Base-by-base conservation (phyloP, 2,113 vertebrate genomes). In the Pimephales promelas region DNA sequence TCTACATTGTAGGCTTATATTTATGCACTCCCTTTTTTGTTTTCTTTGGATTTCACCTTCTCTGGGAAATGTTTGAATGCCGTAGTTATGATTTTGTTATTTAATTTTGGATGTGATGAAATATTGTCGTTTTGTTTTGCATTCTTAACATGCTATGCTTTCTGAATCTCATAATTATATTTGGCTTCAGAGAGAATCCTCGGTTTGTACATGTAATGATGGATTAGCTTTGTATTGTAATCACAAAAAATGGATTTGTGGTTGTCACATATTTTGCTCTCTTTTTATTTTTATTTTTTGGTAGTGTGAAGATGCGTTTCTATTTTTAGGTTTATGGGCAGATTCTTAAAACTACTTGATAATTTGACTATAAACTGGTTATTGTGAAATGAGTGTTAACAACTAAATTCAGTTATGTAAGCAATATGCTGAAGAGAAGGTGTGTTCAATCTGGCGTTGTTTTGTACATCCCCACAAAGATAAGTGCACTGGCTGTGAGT, bases 1-100 rank as follows among this genome's bases (percentile, higher is more conserved):
- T 76, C 89, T 88, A 66, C 88, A 88, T 66, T 77, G 20, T 85
- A 71, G 78, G 64, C 73, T 86, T 72, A n/a, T 79, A 71, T 88
- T 87, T 87, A 85, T 72, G 43, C n/a, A 57, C 34, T 68, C 47
- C 76, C 56, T 43, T 13, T 72, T 61, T 82, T 77, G n/a, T 36
- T 70, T 82, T 77, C 26, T 59, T 77, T 86, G 43, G 11, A 18
- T 54, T 75, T 28, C 64, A 83, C 18, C 56, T 64, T 64, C 83
- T 28, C n/a, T 72, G 43, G 75, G 81, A 83, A 84, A 43, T 10
- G 11, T 62, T 76, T 61, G 66, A 57, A 52, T 62, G 75, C 49
- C 43, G 71, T 34, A 13, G 72, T 52, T 61, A 43, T 83, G 31
- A 52, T 54, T 81, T 86, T 68, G 31, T 79, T 73, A 75, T 84